These are phyloP conservation scores for Celastrina argiolus DNA, from an alignment of 2,888 invertebrate species.

Conservation along the genomic window DNA sequence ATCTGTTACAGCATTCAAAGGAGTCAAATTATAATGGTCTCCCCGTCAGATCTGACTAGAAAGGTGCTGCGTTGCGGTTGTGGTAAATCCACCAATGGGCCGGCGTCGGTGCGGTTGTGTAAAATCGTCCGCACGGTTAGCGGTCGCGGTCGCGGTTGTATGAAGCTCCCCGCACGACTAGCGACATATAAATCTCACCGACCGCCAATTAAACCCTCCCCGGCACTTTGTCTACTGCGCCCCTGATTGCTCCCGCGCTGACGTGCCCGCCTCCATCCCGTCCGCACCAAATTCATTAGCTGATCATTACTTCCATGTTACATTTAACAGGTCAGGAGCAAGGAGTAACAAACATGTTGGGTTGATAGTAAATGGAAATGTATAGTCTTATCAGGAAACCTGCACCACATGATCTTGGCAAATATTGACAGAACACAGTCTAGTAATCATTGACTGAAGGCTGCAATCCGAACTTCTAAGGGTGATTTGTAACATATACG, in stretches of 20 bases:
- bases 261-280: conserved; percentile 35
- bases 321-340: neutral
- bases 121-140: conserved; percentile 61
- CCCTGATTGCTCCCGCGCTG: conserved; percentile 75
- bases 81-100: neutral
- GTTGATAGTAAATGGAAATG: too few species aligned
- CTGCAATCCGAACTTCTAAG: too few species aligned
- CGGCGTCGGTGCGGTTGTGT: conserved; percentile 43
- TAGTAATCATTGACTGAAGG: too few species aligned
- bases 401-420: too few species aligned
- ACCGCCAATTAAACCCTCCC: conserved; percentile 76
- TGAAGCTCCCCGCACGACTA: conserved; percentile 34
- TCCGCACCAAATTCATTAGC: neutral
- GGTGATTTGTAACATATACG: too few species aligned
- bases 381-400: too few species aligned
- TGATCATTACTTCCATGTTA: neutral
- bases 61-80: conserved; percentile 30
- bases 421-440: too few species aligned
- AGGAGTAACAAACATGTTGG: too few species aligned
- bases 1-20: neutral
- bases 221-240: conserved; percentile 76
- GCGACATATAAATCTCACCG: conserved; percentile 74
- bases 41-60: too few species aligned
- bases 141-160: conserved; percentile 27
- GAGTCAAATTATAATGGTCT: too few species aligned